Conservation (phyloP, 2,113 vertebrate species). For the Entomyzon cyanotis region DNA sequence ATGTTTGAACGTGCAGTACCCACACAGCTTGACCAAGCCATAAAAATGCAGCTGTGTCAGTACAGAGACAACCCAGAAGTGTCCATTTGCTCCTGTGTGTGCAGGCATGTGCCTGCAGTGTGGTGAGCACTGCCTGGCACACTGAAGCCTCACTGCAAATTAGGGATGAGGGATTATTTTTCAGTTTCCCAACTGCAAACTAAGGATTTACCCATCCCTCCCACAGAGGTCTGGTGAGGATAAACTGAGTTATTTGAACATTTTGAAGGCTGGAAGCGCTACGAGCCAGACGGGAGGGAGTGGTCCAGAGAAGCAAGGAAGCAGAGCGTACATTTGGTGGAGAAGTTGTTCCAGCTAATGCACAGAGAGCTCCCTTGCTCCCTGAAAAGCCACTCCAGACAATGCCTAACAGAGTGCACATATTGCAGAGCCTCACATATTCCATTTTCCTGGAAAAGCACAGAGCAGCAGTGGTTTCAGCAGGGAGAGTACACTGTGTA, state of each 20-base stretch:
- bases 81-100: not conserved
- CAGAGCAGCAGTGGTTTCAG: not conserved
- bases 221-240: slow-evolving; percentile 21
- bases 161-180: not conserved
- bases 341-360: slow-evolving; percentile 1
- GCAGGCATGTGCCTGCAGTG: not conserved
- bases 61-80: not conserved
- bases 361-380: not conserved
- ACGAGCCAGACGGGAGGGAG: not conserved
- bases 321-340: not conserved
- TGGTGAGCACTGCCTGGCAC: not conserved
- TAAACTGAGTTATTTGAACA: not conserved
- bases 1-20: not conserved
- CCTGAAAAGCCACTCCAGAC: not conserved
- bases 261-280: slow-evolving; percentile 22
- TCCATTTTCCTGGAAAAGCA: slow-evolving; percentile 1
- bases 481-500: not conserved
- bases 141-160: not conserved
- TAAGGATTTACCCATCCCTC: not conserved
- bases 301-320: not conserved
- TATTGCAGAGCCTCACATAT: not conserved
- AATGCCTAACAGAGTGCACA: not conserved
- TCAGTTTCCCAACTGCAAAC: not conserved
- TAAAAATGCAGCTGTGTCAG: not conserved
- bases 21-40: not conserved